Evolutionary conservation across 2,113 vertebrate species (phyloP), one percentile per base, ranked within the genome.

Genomic region (Chloroceryle aenea): DNA sequence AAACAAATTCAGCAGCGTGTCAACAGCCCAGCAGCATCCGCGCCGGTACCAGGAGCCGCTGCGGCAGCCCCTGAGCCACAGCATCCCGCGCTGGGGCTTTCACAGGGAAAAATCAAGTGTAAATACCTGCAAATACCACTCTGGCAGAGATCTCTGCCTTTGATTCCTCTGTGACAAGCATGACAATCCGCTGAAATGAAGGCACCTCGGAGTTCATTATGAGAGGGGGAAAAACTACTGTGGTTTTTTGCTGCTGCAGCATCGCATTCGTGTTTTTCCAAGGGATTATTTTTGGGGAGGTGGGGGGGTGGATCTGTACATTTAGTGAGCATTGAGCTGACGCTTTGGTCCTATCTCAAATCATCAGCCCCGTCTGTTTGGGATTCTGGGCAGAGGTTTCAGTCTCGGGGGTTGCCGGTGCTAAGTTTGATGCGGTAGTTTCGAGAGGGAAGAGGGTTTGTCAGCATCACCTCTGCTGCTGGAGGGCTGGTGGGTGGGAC

Each of bases 231-330:
- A 30, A 76, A 94, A 91, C 74, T 86, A 23, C 69, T 25, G 61
- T 15, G 5, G 36, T 61, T 48, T 40, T 40, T 48, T 69, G 48
- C 83, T 83, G 73, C 67, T 66, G 94, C 85, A 73, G 93, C 77
- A 26, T 85, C 77, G 53, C 69, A 64, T 15, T 84, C 5, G 19
- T n/a, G 0, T 85, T 95, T 91, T 50, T 23, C 48, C 48, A 23
- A 50, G 25, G 48, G 48, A 25, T 23, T 25, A 26, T 50, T 50
- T 50, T 50, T 48, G 15, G 10, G 10, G 63, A 10, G 25, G 14
- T 32, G 10, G 10, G 18, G 18, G 30, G 9, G 29, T 26, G 43
- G 19, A 12, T 58, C 8, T 7, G 4, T 2, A 7, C 0, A 2
- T 69, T 87, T 38, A 10, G 25, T 16, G 23, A 7, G 59, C 42